Conservation (phyloP, 2,797 vertebrate species). For the Silurus aristotelis region DNA sequence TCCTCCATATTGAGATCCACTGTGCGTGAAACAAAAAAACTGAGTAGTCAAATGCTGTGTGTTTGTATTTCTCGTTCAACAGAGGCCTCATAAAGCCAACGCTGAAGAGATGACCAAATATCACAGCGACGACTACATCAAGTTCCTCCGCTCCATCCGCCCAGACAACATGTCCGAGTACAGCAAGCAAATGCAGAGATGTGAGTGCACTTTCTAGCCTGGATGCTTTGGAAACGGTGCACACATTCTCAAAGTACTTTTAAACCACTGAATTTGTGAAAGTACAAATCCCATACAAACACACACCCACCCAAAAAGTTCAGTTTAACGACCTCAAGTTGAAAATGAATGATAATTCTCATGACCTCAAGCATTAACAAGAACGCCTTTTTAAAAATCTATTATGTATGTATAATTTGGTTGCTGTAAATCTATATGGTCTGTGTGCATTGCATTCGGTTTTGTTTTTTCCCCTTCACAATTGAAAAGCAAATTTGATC, state of each 20-base stretch:
- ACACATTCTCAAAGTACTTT: neutral
- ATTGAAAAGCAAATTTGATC: no score
- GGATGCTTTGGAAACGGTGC: neutral
- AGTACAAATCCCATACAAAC: no score
- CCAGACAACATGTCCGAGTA: conserved; percentile 99
- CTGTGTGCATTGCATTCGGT: neutral
- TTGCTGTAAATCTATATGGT: neutral
- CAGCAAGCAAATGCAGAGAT: conserved; percentile 99
- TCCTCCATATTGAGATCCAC: no score
- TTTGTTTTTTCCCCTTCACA: no score
- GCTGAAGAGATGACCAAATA: conserved; percentile 99
- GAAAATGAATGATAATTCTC: neutral
- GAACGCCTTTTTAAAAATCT: neutral
- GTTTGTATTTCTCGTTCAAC: conserved; percentile 6
- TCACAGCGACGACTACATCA: conserved; percentile 98
- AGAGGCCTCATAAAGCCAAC: conserved; percentile 97
- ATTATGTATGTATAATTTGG: no score
- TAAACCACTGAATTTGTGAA: no score
- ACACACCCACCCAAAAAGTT: no score
- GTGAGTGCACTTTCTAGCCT: conserved; percentile 72
- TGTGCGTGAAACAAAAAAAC: no score
- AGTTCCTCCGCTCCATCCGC: conserved; percentile 93
- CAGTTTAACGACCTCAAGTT: neutral
- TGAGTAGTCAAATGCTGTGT: conserved; percentile 23
- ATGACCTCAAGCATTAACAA: neutral